Percentiles rank a stretch among this genome's conserved stretches.
Conservation (phyloP, 2,888 invertebrate species). For the Ichneumoninae sp. region DNA sequence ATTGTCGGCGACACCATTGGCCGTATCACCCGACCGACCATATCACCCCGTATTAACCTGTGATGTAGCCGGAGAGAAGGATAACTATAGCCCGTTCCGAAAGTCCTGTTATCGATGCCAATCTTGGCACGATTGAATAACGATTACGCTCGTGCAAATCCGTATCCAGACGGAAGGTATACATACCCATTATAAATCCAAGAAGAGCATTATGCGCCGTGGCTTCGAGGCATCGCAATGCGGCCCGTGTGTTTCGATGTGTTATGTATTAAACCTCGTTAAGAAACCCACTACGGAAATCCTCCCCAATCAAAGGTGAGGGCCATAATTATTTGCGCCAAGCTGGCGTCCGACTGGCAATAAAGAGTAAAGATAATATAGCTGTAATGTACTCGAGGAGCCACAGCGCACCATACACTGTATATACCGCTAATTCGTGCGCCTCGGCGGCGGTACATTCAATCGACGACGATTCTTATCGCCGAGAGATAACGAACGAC, state of each 20-base stretch:
- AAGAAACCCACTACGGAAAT: slow-evolving; percentile 62
- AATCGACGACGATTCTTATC: slow-evolving; percentile 66
- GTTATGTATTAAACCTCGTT: slow-evolving; percentile 60
- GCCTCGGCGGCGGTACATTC: slow-evolving; percentile 64
- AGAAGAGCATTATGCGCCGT: slow-evolving; percentile 43
- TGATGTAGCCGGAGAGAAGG: no score
- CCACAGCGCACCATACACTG: slow-evolving; percentile 15
- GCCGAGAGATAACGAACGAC: slow-evolving; percentile 56
- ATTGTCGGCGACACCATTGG: background rate
- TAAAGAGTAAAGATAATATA: slow-evolving; percentile 61
- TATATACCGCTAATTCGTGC: slow-evolving; percentile 58
- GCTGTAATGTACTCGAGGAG: slow-evolving; percentile 54
- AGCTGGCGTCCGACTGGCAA: slow-evolving; percentile 61
- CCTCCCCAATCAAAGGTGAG: slow-evolving; percentile 60
- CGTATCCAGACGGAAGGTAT: slow-evolving; percentile 1
- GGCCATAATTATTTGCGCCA: slow-evolving; percentile 64
- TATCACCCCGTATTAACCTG: no score
- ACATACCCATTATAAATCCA: slow-evolving; percentile 39
- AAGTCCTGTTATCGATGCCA: slow-evolving; percentile 42
- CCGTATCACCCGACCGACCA: no score
- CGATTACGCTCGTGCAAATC: slow-evolving; percentile 37
- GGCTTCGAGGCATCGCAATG: slow-evolving; percentile 23
- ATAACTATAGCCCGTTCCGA: background rate
- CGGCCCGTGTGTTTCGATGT: slow-evolving; percentile 30
- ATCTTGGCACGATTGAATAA: slow-evolving; percentile 52